Evolutionary conservation across 2,888 invertebrate genomes (phyloP).

Genomic region (Euproctis similis): DNA sequence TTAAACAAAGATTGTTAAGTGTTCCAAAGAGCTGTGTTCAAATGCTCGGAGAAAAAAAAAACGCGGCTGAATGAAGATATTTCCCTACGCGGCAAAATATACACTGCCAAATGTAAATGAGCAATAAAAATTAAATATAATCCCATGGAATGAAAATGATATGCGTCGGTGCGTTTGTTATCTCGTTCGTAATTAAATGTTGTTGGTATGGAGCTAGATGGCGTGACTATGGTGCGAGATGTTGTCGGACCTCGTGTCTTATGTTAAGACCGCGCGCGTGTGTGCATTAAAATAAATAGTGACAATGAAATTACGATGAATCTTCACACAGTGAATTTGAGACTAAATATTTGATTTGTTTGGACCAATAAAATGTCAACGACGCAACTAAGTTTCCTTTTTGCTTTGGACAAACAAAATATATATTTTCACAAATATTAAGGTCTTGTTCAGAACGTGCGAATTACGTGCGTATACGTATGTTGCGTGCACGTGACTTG

Average conservation of each 20-base stretch:
- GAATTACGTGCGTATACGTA: too few relatives aligned
- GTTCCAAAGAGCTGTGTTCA: neutral
- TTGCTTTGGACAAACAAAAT: too few relatives aligned
- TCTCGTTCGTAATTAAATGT: slow-evolving; percentile 15
- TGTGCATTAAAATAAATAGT: too few relatives aligned
- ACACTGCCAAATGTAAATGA: slow-evolving; percentile 34
- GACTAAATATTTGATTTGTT: too few relatives aligned
- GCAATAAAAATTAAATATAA: slow-evolving; percentile 23
- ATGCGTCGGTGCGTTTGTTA: slow-evolving; percentile 13
- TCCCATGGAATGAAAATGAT: too few relatives aligned
- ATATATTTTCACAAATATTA: too few relatives aligned
- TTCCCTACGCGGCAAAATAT: slow-evolving; percentile 7
- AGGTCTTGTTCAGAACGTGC: too few relatives aligned
- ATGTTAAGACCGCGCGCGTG: slow-evolving; percentile 45
- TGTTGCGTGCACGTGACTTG: too few relatives aligned
- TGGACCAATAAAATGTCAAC: too few relatives aligned
- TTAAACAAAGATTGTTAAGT: neutral
- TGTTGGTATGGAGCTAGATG: slow-evolving; percentile 17
- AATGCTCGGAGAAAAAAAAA: neutral
- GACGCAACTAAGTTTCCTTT: too few relatives aligned
- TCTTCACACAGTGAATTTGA: too few relatives aligned
- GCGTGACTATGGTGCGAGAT: slow-evolving; percentile 14
- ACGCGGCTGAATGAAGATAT: neutral
- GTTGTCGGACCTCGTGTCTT: slow-evolving; percentile 33
- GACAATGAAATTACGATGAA: too few relatives aligned